Conservation (phyloP, 2,797 vertebrate genomes). For the Pseudochaenichthys georgianus region DNA sequence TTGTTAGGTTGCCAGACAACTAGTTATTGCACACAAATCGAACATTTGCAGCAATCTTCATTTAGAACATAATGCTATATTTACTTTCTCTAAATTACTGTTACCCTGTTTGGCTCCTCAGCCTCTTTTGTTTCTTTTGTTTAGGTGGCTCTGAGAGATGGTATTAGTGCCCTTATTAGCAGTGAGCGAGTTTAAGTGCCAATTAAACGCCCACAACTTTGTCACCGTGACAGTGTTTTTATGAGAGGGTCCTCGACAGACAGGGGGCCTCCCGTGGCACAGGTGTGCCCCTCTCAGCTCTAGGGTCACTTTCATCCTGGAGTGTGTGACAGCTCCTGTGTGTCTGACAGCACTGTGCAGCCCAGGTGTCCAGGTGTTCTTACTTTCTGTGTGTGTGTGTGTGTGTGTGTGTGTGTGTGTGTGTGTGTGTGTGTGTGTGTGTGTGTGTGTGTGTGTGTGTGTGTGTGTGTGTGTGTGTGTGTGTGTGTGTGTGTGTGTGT, state of each 20-base stretch:
- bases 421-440: conserved; percentile 31
- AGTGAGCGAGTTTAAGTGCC: conserved; percentile 63
- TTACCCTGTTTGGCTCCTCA: conserved; percentile 44
- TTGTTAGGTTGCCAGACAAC: conserved; percentile 34
- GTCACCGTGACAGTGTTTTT: conserved; percentile 64
- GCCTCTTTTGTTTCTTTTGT: conserved; percentile 56
- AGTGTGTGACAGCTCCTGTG: conserved; percentile 78
- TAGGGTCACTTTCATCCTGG: conserved; percentile 75
- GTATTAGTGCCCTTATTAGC: conserved; percentile 65
- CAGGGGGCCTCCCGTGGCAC: conserved; percentile 71
- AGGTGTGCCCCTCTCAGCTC: conserved; percentile 79
- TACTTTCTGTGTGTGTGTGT: conserved; percentile 42
- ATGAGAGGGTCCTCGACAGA: conserved; percentile 66
- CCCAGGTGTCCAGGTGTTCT: conserved; percentile 76
- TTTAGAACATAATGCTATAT: conserved; percentile 30
- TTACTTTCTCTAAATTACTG: conserved; percentile 34
- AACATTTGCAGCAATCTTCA: conserved; percentile 12
- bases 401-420: conserved; percentile 33
- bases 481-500: conserved; percentile 33
- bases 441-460: conserved; percentile 30
- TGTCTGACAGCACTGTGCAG: conserved; percentile 64
- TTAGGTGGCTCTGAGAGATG: conserved; percentile 56
- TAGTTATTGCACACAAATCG: conserved; percentile 16
- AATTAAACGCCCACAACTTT: conserved; percentile 75
- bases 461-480: conserved; percentile 35